These are phyloP conservation scores for Acanthosoma haemorrhoidale DNA, from an alignment of 2,888 invertebrate species.

Conservation along the genomic window DNA sequence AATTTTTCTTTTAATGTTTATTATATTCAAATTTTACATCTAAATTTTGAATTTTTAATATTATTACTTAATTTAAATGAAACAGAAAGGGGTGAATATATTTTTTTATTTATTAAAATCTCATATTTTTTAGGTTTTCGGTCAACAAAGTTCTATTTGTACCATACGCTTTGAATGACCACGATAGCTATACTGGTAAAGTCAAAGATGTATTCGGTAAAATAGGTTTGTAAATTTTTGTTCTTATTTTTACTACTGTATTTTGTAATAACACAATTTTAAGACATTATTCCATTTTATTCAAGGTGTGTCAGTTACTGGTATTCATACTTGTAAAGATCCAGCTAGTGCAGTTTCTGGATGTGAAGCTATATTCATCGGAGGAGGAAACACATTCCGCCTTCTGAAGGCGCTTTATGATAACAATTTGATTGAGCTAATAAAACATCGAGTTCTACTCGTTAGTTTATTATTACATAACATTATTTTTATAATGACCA, in stretches of 20 bases:
- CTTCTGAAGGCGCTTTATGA: conserved; percentile 66
- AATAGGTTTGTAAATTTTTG: conserved; percentile 53
- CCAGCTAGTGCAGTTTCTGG: conserved; percentile 54
- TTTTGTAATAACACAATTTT: background rate
- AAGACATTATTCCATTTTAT: background rate
- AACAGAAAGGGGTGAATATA: no score
- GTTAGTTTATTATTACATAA: conserved; percentile 37
- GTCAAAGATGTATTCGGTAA: conserved; percentile 56
- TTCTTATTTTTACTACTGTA: background rate
- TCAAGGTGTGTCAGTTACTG: conserved; percentile 55
- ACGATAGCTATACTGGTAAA: conserved; percentile 59
- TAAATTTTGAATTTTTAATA: background rate
- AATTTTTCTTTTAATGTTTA: background rate
- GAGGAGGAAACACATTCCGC: conserved; percentile 76
- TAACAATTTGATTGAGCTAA: conserved; percentile 57
- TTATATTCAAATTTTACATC: background rate
- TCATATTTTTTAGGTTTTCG: conserved; percentile 52
- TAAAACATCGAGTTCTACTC: conserved; percentile 57
- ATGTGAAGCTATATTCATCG: conserved; percentile 68
- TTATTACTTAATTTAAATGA: background rate
- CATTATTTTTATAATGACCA: background rate
- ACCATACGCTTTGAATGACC: conserved; percentile 65
- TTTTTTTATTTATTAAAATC: no score
- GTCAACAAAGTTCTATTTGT: conserved; percentile 63
- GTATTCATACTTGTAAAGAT: conserved; percentile 59